phyloP scores from a whole-genome alignment of 2,888 invertebrate genomes.

The Morpho achilles region DNA sequence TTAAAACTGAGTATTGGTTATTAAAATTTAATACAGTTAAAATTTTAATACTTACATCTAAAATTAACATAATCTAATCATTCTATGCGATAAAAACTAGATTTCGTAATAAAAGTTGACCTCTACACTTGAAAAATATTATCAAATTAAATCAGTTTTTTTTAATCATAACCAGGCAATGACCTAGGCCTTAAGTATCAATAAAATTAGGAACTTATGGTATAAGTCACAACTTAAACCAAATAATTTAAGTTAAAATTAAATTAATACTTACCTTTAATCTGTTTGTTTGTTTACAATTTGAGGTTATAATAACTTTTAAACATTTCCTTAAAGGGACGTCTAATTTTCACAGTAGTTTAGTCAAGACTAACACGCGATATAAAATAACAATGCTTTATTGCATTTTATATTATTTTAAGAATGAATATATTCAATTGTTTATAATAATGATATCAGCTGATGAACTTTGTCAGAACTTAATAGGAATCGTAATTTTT shows the following conservation, averaged over 20 bases:
- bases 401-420: conserved; percentile 28
- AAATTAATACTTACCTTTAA: conserved; percentile 16
- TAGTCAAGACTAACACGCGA: conserved; percentile 23
- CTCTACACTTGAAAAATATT: too few relatives aligned
- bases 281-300: conserved; percentile 29
- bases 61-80: too few relatives aligned
- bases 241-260: neutral
- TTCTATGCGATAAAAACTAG: too few relatives aligned
- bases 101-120: too few relatives aligned
- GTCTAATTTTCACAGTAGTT: conserved; percentile 19
- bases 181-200: too few relatives aligned
- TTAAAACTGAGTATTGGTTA: too few relatives aligned
- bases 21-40: too few relatives aligned
- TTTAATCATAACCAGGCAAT: too few relatives aligned
- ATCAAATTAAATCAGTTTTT: too few relatives aligned
- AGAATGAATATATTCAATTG: conserved; percentile 14
- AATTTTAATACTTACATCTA: too few relatives aligned
- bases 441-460: conserved; percentile 29
- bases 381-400: conserved; percentile 24
- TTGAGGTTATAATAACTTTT: conserved; percentile 33
- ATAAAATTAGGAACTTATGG: too few relatives aligned
- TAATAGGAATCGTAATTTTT: conserved; percentile 8
- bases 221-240: too few relatives aligned
- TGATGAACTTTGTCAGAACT: conserved; percentile 33
- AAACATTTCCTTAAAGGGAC: conserved; percentile 15